Base-by-base conservation (phyloP, 2,797 vertebrate species). In the Coregonus suidteri region DNA sequence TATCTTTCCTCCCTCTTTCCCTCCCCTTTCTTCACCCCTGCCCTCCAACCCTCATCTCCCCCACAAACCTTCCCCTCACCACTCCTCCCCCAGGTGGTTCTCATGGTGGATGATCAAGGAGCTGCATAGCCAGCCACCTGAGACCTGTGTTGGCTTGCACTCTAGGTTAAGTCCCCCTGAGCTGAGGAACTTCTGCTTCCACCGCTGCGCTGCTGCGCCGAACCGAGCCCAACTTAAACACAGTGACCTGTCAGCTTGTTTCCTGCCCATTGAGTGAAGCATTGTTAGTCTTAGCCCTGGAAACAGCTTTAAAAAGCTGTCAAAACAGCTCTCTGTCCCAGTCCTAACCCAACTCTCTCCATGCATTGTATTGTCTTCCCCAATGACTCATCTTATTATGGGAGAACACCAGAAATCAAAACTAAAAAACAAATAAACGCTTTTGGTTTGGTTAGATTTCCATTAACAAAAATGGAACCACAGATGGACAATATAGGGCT, bases 51-150 rank as follows among this genome's bases (percentile, higher is more conserved):
- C 41, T 14, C 71, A 6, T 20, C 30, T 41, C 75, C 71, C 75
- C 71, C 74, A 51, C 41, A 35, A 34, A 67, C 30, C 1, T 1
- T 69, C 66, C 6, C 16, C 66, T 68, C 34, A 35, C 34, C 34
- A 18, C 34, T 30, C 18, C 30, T 51, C 13, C 53, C 52, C 85
- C 54, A 91, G 91, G 88, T 90, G 87, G 71, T 87, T 89, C 89
- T 92, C 91, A 90, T 83, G 84, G 86, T 86, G 84, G 71, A 80
- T 85, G 90, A 92, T 93, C 91, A 93, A 89, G 90, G 86, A 79
- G 88, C 83, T 88, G n/a, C 56, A 2, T 7, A 9, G 56, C n/a
- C 51, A 77, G 82, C 87, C 91, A 93, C 89, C 91, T 93, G 91
- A 91, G 83, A 93, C 91, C 79, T 91, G 90, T 91, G 88, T 82